phyloP scores from a whole-genome alignment of 2,888 invertebrate genomes.

The Deroplatys truncata region DNA sequence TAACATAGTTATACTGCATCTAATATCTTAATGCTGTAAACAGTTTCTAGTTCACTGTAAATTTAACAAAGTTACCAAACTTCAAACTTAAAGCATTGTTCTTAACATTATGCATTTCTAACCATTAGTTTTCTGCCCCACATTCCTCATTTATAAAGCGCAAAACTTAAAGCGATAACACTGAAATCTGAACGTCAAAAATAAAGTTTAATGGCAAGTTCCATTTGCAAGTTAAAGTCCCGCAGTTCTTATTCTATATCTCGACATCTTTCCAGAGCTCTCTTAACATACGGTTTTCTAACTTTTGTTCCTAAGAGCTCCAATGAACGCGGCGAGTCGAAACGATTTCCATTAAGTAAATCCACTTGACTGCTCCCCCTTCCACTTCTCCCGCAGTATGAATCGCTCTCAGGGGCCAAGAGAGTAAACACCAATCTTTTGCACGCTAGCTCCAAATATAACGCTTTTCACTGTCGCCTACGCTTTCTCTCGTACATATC shows the following conservation, averaged over 20 bases:
- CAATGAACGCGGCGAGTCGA: neutral
- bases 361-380: neutral
- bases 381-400: neutral
- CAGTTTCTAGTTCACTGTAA: too few species aligned
- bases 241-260: neutral
- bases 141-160: too few species aligned
- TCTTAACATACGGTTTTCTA: neutral
- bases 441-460: neutral
- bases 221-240: neutral
- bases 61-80: too few species aligned
- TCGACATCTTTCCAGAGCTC: neutral
- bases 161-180: too few species aligned
- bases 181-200: too few species aligned
- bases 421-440: neutral
- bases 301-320: neutral
- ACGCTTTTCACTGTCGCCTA: neutral
- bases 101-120: too few species aligned
- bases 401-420: neutral
- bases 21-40: too few species aligned
- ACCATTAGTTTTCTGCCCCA: too few species aligned
- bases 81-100: too few species aligned
- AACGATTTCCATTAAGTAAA: neutral
- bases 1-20: too few species aligned
- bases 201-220: neutral
- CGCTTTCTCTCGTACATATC: neutral